These are phyloP conservation scores for Osmerus eperlanus DNA, from an alignment of 2,113 vertebrate genomes.

Conservation along the genomic window DNA sequence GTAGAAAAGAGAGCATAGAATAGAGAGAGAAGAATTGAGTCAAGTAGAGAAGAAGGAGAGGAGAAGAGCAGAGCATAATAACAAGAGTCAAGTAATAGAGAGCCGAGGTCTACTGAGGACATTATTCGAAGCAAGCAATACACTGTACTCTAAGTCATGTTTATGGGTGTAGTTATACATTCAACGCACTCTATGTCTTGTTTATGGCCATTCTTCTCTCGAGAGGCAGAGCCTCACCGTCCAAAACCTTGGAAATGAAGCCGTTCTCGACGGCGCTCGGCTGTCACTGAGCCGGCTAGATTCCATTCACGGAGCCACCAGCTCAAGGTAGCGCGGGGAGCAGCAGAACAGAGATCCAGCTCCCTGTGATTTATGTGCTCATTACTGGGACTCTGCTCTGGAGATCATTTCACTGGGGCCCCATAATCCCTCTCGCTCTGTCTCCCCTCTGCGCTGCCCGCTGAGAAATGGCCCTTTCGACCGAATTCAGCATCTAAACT, in stretches of 20 bases:
- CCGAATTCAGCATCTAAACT: slow-evolving; percentile 39
- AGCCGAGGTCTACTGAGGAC: no score
- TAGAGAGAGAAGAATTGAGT: no score
- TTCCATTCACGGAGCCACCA: slow-evolving; percentile 42
- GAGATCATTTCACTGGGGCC: slow-evolving; percentile 62
- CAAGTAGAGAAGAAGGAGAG: no score
- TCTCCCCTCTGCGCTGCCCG: slow-evolving; percentile 40
- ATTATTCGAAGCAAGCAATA: no score
- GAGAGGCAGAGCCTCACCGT: neutral
- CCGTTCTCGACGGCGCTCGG: no score
- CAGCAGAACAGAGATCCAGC: slow-evolving; percentile 31
- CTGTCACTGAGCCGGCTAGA: slow-evolving; percentile 7
- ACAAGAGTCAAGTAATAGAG: no score
- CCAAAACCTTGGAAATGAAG: no score
- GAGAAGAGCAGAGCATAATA: no score
- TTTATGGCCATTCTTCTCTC: neutral
- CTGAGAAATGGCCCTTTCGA: slow-evolving; percentile 57
- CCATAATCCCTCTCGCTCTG: slow-evolving; percentile 57
- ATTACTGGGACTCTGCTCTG: slow-evolving; percentile 57
- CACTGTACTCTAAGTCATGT: no score
- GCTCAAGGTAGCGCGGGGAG: slow-evolving; percentile 25
- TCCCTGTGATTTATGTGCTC: slow-evolving; percentile 68
- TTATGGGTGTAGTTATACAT: no score
- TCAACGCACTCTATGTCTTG: no score
- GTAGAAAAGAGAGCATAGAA: no score